Base-by-base conservation (phyloP, 2,797 vertebrate genomes). In the Picus viridis region DNA sequence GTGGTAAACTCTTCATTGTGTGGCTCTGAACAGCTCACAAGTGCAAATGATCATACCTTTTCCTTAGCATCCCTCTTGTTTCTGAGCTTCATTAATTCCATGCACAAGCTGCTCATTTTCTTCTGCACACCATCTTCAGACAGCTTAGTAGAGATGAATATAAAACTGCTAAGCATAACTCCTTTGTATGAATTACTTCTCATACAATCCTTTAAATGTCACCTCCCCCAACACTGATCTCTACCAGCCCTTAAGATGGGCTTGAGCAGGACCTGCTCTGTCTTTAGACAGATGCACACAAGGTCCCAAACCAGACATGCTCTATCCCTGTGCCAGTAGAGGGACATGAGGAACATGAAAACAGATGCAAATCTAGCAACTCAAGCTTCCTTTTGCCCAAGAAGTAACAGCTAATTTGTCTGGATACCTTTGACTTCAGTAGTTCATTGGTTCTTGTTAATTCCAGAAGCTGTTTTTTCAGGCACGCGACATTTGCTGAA, bases 391-490 rank as follows among this genome's bases (percentile, higher is more conserved):
- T 59, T 27, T 20, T 69, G 23, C 59, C 30, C 47, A 81, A 18
- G 4, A 4, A 63, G 19, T 2, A 68, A 39, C 17, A 85, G 17
- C 10, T 10, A 77, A 88, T 57, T 70, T 69, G 7, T 41, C 22
- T n/a, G 20, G 76, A 43, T 94, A 99, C 99, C 99, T 99, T 99
- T 88, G 98, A 98, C 95, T 99, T 99, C 0, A 99, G 97, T 17
- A 99, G 97, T 75, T 99, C 98, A 18, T 99, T 99, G 39, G 98
- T 95, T 96, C 98, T 99, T 82, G 97, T 98, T 61, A 99, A 94
- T 59, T 99, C 99, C 16, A 96, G 94, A 32, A 98, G 97, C 95
- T 99, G 98, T 76, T 99, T 98, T 76, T 99, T 99, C 12, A 99
- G 96, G 4, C 98, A 98, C 45, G 98, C 98, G 47, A 99, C 95